Conservation (phyloP, 23 tunicate species). For the Phallusia fumigata region DNA sequence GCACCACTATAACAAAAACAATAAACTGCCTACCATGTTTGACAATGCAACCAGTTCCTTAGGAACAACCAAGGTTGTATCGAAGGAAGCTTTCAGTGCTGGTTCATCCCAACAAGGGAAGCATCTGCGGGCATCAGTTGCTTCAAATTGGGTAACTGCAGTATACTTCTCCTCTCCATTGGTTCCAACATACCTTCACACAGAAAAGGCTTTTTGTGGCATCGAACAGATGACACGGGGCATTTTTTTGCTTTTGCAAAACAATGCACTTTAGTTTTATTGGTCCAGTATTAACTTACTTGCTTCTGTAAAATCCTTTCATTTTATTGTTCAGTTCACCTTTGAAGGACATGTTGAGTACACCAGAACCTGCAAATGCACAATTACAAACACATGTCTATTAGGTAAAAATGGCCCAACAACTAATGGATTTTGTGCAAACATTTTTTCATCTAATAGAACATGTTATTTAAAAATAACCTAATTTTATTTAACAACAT, state of each 20-base stretch:
- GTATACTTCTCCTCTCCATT: conserved; percentile 72
- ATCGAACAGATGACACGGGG: neutral
- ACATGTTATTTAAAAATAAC: no score
- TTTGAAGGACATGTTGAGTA: conserved; percentile 53
- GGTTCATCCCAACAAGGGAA: conserved; percentile 99
- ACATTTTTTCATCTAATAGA: no score
- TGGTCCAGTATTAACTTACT: conserved; percentile 20
- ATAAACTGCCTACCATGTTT: conserved; percentile 65
- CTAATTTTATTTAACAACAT: no score
- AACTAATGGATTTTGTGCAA: no score
- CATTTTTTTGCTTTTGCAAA: neutral
- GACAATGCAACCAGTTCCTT: conserved; percentile 82
- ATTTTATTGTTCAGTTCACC: conserved; percentile 92
- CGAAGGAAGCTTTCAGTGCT: conserved; percentile 91
- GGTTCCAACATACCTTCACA: conserved; percentile 30
- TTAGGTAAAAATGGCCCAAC: no score
- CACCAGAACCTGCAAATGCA: conserved; percentile 44
- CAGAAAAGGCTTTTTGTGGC: neutral
- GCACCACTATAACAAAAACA: neutral
- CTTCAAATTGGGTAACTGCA: conserved; percentile 89
- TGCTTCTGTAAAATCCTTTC: conserved; percentile 94
- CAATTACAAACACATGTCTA: no score
- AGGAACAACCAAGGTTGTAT: conserved; percentile 84
- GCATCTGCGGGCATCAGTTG: conserved; percentile 94
- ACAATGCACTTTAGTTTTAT: no score